These are phyloP conservation scores for Macropodus opercularis DNA, from an alignment of 2,797 vertebrate species.

Conservation along the genomic window DNA sequence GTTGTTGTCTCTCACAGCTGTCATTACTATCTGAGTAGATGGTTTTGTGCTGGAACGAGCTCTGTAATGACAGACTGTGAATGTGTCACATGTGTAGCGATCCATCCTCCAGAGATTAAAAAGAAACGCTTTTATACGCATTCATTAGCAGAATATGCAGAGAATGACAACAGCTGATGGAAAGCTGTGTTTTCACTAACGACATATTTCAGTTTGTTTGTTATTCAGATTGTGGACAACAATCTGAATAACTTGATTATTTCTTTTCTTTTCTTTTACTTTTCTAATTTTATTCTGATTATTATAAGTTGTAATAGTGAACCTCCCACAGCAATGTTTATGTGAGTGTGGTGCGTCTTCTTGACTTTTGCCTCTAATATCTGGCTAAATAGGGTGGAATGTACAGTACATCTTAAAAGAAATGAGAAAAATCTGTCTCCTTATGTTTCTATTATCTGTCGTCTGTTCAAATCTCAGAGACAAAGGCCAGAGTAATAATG, in stretches of 20 bases:
- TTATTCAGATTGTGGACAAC: background rate
- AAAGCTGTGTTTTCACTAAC: background rate
- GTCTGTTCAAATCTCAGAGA: conserved; percentile 21
- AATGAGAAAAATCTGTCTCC: conserved; percentile 11
- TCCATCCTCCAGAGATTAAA: conserved; percentile 20
- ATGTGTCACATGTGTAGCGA: conserved; percentile 32
- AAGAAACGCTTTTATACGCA: conserved; percentile 10
- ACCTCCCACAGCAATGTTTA: background rate
- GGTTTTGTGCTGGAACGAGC: conserved; percentile 28
- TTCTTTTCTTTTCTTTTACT: too few species aligned
- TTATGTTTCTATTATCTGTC: conserved; percentile 19
- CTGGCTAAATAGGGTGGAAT: conserved; percentile 74
- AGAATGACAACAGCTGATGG: background rate
- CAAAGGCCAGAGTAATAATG: conserved; percentile 44
- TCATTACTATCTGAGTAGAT: conserved; percentile 53
- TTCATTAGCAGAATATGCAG: background rate
- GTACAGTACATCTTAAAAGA: conserved; percentile 77
- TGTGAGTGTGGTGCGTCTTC: background rate
- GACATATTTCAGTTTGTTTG: background rate
- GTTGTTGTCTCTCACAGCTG: conserved; percentile 55
- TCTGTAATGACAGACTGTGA: conserved; percentile 49
- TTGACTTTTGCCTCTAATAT: background rate
- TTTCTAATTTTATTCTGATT: too few species aligned
- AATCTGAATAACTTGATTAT: too few species aligned
- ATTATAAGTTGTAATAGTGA: too few species aligned